Percentiles rank a stretch among this genome's conserved stretches.
These are phyloP conservation scores for Mactromeris polynyma DNA, from an alignment of 2,888 invertebrate genomes.

Conservation along the genomic window DNA sequence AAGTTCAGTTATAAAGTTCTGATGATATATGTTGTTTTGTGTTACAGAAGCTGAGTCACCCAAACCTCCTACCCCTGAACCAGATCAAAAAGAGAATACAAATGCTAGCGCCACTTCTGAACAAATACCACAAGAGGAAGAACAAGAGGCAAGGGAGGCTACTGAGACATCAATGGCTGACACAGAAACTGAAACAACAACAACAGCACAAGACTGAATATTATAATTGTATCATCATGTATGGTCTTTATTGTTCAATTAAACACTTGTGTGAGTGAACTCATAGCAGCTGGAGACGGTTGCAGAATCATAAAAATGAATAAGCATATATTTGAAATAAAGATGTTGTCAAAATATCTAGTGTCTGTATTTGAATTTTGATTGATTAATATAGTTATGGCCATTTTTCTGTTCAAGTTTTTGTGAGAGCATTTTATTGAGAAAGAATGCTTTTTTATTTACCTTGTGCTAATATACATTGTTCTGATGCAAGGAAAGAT, in stretches of 20 bases:
- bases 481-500: background rate
- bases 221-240: background rate
- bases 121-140: slow-evolving; percentile 36
- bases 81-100: slow-evolving; percentile 38
- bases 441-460: background rate
- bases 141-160: slow-evolving; percentile 41
- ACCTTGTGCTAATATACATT: background rate
- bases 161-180: slow-evolving; percentile 58
- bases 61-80: slow-evolving; percentile 32
- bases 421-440: background rate
- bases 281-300: background rate
- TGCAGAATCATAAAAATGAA: background rate
- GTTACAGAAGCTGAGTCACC: slow-evolving; percentile 51
- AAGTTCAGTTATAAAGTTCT: background rate
- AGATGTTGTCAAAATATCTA: background rate
- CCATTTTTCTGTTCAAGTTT: background rate
- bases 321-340: background rate
- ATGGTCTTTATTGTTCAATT: background rate
- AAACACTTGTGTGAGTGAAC: background rate
- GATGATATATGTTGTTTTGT: background rate
- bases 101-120: slow-evolving; percentile 44
- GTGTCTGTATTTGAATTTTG: too few species aligned
- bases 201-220: slow-evolving; percentile 49
- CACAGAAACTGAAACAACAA: slow-evolving; percentile 46
- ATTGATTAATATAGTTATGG: too few species aligned